Evolutionary conservation across 1,140 invertebrate genomes (phyloP).

Genomic region (Chymomyza costata): DNA sequence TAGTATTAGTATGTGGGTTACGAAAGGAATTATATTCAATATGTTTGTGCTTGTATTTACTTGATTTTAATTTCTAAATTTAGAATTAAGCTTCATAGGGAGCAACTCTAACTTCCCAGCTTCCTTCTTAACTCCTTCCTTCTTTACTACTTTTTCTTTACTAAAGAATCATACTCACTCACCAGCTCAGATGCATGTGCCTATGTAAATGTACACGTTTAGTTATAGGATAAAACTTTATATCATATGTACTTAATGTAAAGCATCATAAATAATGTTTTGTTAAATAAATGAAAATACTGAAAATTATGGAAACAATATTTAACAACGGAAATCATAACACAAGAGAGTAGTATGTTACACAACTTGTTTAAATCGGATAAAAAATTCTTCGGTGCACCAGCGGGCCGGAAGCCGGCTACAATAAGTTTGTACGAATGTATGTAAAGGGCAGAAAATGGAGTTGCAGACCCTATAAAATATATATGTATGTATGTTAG

Average conservation of each 20-base stretch:
- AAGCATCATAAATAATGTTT: not conserved
- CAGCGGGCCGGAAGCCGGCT: no score
- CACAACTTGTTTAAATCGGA: no score
- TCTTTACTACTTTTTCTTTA: not conserved
- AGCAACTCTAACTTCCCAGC: not conserved
- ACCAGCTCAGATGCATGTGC: not conserved
- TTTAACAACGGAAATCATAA: no score
- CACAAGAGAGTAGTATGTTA: no score
- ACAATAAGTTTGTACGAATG: no score
- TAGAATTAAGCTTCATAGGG: not conserved
- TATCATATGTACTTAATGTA: not conserved
- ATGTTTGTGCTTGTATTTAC: constrained; percentile 17
- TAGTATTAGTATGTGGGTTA: constrained; percentile 32
- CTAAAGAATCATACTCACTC: not conserved
- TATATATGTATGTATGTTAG: no score
- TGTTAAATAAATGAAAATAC: not conserved
- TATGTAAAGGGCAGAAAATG: no score
- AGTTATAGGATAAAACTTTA: not conserved
- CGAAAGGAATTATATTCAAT: constrained; percentile 5
- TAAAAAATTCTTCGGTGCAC: no score
- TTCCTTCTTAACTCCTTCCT: not conserved
- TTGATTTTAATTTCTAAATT: not conserved
- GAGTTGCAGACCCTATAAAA: no score
- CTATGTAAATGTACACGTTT: not conserved
- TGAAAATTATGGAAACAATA: no score